Base-by-base conservation (phyloP, 2,888 invertebrate genomes). In the Mimumesa dahlbomi region DNA sequence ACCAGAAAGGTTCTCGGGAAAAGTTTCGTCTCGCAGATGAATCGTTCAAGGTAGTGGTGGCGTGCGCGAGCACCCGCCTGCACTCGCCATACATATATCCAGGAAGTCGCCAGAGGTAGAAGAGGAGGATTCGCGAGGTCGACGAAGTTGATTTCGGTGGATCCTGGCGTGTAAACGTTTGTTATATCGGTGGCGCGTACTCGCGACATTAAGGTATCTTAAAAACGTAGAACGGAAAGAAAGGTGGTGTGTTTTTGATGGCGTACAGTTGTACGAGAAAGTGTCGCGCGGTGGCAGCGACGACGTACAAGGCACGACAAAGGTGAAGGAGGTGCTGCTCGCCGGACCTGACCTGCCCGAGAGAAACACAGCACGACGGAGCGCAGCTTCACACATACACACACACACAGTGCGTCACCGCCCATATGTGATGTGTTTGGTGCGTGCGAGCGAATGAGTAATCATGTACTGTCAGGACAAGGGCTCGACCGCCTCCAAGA, bases 391-490 rank as follows among this genome's bases (percentile, higher is more conserved):
- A 64, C 52, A 42, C 45, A 56, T 54, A 67, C 54, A 61, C 45
- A 62, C 59, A 65, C 43, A 71, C 68, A 63, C 42, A 70, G 79
- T 79, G 76, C 82, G 79, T 80, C 76, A 81, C 79, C 85, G 85
- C 85, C 84, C 83, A 84, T 87, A 84, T 85, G 83, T 81, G 82
- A 86, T 83, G 87, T 86, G 77, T 83, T 72, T 76, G 75, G 77
- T 81, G 78, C 74, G 76, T 81, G 73, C 78, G 75, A 83, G 75
- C 82, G 82, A 84, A 87, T 87, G 85, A 88, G 81, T 87, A 87
- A 88, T 82, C 86, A 88, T 88, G 88, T 88, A 88, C 82, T 88
- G 87, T 82, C 88, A 86, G 79, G 88, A 88, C 83, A 88, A 88
- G 85, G 82, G 85, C 80, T 87, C 88, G 70, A 81, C 87, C 71